Base-by-base conservation (phyloP, 2,797 vertebrate genomes). In the Gambusia yucatana region DNA sequence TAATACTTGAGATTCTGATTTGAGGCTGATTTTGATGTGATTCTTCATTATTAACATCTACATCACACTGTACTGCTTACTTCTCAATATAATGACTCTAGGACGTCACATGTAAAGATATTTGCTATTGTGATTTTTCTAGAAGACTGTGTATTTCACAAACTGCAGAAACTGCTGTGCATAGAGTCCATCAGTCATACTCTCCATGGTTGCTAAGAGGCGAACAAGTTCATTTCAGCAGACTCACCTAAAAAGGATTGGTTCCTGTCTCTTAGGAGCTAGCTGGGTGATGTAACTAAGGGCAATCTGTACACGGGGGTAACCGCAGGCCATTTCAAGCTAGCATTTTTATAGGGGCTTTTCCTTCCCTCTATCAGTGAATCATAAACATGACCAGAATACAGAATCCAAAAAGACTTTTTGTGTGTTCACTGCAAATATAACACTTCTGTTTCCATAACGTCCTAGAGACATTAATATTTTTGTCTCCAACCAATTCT, bases 261-360 rank as follows among this genome's bases (percentile, higher is more conserved):
- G 74, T 81, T 82, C 43, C 85, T 67, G 48, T 71, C 65, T 85
- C 41, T n/a, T 55, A 70, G 82, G 80, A 30, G 0, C 69, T 72
- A 81, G 73, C 83, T 88, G 33, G 79, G 14, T 88, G 88, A 93
- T 92, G 92, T 81, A 91, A 92, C 87, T 48, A 77, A 81, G 82
- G 72, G 90, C 72, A 90, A 93, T 92, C 90, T 92, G 78, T 77
- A 73, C 78, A 78, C 39, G 67, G 72, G 84, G 84, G 77, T 82
- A 80, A 84, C 30, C 39, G 61, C 52, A 30, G 61, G 43, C 47
- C 59, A 73, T 65, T 73, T 71, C 74, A 77, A 83, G 46, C 74
- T 73, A 71, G 65, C 82, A 73, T 88, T 82, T 77, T 80, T 44
- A 67, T 84, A 59, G 78, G 44, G 72, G 82, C 78, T 77, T 63